A percentile compares a stretch with the other conserved stretches of the same genome.
phyloP scores from a whole-genome alignment of 2,797 vertebrate species.

The Pagetopsis macropterus region DNA sequence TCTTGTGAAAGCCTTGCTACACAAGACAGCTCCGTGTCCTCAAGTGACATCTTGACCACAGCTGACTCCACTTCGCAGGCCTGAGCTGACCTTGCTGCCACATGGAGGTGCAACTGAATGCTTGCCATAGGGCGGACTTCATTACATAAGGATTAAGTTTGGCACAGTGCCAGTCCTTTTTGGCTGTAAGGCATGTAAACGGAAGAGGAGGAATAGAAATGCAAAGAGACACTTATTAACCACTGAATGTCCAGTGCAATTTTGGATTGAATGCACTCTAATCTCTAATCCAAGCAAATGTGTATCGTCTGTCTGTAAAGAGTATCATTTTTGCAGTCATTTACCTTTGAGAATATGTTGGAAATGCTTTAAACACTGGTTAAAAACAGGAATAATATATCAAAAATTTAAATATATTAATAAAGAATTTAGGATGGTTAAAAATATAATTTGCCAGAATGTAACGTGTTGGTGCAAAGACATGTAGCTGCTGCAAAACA shows the following conservation, averaged over 20 bases:
- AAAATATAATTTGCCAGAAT: constrained; percentile 9
- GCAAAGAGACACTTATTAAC: constrained; percentile 47
- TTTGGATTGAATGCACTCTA: constrained; percentile 59
- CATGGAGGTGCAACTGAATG: constrained; percentile 65
- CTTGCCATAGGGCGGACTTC: constrained; percentile 46
- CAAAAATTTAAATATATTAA: not conserved
- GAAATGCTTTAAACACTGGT: constrained; percentile 29
- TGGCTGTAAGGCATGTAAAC: constrained; percentile 48
- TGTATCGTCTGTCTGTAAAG: constrained; percentile 26
- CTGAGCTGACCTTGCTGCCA: constrained; percentile 49
- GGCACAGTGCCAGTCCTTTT: constrained; percentile 51
- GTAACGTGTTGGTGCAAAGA: constrained; percentile 1
- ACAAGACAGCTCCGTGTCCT: constrained; percentile 79
- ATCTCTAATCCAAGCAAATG: constrained; percentile 9
- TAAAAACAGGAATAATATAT: constrained; percentile 7
- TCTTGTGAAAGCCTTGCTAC: constrained; percentile 67
- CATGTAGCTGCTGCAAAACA: constrained; percentile 8
- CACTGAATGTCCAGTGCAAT: constrained; percentile 21
- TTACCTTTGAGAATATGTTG: constrained; percentile 26
- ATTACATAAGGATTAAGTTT: constrained; percentile 65
- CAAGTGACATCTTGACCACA: constrained; percentile 55
- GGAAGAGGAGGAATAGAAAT: constrained; percentile 47
- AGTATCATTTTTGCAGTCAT: constrained; percentile 45
- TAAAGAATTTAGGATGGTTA: constrained; percentile 12
- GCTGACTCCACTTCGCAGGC: constrained; percentile 60